phyloP scores from a whole-genome alignment of 2,888 invertebrate genomes.

The Carterocephalus palaemon region DNA sequence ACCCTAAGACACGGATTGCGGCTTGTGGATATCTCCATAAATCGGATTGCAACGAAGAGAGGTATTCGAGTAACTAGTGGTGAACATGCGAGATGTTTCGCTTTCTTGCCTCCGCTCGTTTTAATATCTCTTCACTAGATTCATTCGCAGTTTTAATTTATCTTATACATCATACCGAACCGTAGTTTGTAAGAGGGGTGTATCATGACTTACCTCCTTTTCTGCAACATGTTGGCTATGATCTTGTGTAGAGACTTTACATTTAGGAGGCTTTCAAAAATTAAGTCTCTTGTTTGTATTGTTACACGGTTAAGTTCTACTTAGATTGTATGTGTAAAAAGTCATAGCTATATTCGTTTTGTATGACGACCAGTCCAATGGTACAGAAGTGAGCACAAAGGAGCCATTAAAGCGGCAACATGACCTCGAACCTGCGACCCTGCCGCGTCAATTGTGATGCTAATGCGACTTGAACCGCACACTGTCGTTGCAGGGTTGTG shows the following conservation, averaged over 20 bases:
- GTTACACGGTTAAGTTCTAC: too few species aligned
- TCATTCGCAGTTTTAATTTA: conserved; percentile 8
- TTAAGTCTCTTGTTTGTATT: too few species aligned
- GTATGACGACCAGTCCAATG: too few species aligned
- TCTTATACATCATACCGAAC: too few species aligned
- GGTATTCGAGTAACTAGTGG: conserved; percentile 36
- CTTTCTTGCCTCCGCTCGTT: conserved; percentile 52
- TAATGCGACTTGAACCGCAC: conserved; percentile 18
- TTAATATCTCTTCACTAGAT: conserved; percentile 30
- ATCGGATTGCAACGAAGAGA: conserved; percentile 29
- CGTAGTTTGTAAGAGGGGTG: too few species aligned
- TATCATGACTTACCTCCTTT: too few species aligned
- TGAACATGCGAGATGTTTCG: conserved; percentile 52
- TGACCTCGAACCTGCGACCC: conserved; percentile 75
- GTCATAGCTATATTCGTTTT: too few species aligned
- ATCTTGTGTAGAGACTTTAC: not conserved
- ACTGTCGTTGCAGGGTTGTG: conserved; percentile 1
- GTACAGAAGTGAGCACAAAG: conserved; percentile 12
- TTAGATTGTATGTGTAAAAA: too few species aligned
- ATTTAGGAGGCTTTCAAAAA: too few species aligned
- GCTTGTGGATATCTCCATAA: conserved; percentile 10
- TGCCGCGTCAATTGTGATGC: conserved; percentile 65
- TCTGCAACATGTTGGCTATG: not conserved
- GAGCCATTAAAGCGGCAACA: conserved; percentile 26
- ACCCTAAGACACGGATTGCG: too few species aligned